A percentile compares a stretch with the other conserved stretches of the same genome.
Conservation (phyloP, 2,113 vertebrate genomes). For the Tringa solitaria region DNA sequence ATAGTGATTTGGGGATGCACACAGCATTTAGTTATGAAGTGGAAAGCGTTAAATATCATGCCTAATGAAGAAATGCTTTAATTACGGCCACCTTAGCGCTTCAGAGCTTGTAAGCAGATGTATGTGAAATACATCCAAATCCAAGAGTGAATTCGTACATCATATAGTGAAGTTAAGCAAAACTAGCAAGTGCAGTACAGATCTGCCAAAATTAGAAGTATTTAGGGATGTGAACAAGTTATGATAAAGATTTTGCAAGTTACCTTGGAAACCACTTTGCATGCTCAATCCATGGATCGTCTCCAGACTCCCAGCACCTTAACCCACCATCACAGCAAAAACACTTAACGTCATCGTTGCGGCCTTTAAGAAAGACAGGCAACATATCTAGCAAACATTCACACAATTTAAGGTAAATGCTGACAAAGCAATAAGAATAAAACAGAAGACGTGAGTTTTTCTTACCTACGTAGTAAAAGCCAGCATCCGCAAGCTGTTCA, state of each 20-base stretch:
- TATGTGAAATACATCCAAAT: background rate
- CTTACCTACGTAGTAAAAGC: slow-evolving; percentile 97
- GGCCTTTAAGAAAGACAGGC: slow-evolving; percentile 71
- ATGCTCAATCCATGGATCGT: slow-evolving; percentile 97
- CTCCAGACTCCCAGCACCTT: slow-evolving; percentile 96
- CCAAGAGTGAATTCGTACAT: background rate
- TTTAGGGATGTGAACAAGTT: background rate
- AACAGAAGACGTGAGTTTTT: background rate
- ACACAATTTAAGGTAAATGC: background rate
- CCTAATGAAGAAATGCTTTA: background rate
- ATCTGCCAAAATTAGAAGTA: background rate
- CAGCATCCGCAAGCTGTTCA: slow-evolving; percentile 91
- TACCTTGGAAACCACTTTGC: slow-evolving; percentile 99
- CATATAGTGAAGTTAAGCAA: background rate
- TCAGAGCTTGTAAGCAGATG: background rate
- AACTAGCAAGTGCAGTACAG: background rate
- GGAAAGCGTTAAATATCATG: background rate
- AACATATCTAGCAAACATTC: background rate
- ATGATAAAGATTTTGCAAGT: background rate
- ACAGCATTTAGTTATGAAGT: background rate
- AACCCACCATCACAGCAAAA: slow-evolving; percentile 97
- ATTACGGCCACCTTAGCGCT: background rate
- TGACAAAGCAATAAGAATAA: background rate
- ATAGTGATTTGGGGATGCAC: background rate
- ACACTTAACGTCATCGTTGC: slow-evolving; percentile 96